Conservation (phyloP, 2,797 vertebrate species). For the Parambassis ranga region DNA sequence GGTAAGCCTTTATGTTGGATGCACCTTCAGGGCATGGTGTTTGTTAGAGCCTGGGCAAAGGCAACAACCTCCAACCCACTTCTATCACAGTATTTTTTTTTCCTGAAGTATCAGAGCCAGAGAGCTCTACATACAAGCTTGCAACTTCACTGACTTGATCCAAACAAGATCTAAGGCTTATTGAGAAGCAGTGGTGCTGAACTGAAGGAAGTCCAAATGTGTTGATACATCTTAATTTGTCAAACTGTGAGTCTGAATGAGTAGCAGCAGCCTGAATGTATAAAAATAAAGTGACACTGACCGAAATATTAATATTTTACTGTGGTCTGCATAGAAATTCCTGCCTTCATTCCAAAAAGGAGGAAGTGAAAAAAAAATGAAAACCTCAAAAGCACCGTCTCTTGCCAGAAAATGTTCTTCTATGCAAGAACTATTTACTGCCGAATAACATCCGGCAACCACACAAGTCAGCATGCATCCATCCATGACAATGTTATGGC, state of each 20-base stretch:
- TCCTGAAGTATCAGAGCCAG: constrained; percentile 42
- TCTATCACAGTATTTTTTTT: constrained; percentile 26
- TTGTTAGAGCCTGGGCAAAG: constrained; percentile 64
- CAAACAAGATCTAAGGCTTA: constrained; percentile 52
- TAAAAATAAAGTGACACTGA: constrained; percentile 21
- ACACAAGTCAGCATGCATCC: no score
- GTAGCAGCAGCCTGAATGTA: constrained; percentile 5
- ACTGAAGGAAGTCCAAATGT: constrained; percentile 41
- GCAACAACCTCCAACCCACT: constrained; percentile 54
- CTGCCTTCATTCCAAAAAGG: no score
- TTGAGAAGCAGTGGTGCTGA: constrained; percentile 32
- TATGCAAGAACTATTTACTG: no score
- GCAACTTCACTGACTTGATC: constrained; percentile 45
- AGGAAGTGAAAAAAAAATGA: no score
- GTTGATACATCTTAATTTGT: constrained; percentile 22
- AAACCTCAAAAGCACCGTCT: no score
- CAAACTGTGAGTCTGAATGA: constrained; percentile 29
- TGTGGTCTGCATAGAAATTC: no score
- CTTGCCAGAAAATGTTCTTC: no score
- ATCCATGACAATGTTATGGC: no score
- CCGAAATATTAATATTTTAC: no score
- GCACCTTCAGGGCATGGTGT: constrained; percentile 63
- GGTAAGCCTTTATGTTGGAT: constrained; percentile 64
- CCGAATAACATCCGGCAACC: no score
- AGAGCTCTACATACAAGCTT: constrained; percentile 41